Evolutionary conservation across 2,113 vertebrate species (phyloP), one percentile per base, ranked within the genome.

Genomic region (Ciconia maguari): DNA sequence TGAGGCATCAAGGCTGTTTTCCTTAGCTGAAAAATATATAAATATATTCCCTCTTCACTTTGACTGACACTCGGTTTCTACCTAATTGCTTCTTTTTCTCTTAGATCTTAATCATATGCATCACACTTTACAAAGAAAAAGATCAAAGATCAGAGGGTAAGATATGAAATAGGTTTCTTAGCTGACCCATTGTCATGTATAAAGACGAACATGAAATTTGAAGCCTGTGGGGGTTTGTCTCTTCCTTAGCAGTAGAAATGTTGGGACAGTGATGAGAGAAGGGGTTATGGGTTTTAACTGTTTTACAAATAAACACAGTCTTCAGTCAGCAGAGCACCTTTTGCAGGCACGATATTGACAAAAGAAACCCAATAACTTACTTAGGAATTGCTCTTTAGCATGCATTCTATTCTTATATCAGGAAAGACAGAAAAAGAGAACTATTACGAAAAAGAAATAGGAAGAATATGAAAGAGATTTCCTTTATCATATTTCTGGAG

Each of bases 51-150:
- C 48, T 68, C 51, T 94, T 72, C 80, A 75, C 36, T 96, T 94
- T 81, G 79, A 95, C 18, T 85, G 92, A 89, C 48, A 82, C 66
- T 93, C 12, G 2, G 13, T 92, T 96, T 92, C 77, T 61, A 52
- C 52, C 25, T 96, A 96, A 96, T 96, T 97, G 54, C 74, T 89
- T 79, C 25, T 81, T 86, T 91, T 94, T 87, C 62, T 95, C 64
- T 96, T 86, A 78, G 66, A 88, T 92, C 89, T 95, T 88, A 87
- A 96, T 96, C 48, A 94, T 75, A 91, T 94, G 41, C 87, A 86
- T 95, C 80, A 92, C 42, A 81, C 54, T 93, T 69, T 89, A 80
- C 85, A 92, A 66, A 87, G 52, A 84, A 81, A 87, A 92, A 94
- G 68, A 93, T 66, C 87, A 81, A 93, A 97, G 78, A 85, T 88